Percentiles rank a stretch among this genome's conserved stretches.
Evolutionary conservation across 2,797 vertebrate species (phyloP).

Genomic region (Gymnothorax javanicus): DNA sequence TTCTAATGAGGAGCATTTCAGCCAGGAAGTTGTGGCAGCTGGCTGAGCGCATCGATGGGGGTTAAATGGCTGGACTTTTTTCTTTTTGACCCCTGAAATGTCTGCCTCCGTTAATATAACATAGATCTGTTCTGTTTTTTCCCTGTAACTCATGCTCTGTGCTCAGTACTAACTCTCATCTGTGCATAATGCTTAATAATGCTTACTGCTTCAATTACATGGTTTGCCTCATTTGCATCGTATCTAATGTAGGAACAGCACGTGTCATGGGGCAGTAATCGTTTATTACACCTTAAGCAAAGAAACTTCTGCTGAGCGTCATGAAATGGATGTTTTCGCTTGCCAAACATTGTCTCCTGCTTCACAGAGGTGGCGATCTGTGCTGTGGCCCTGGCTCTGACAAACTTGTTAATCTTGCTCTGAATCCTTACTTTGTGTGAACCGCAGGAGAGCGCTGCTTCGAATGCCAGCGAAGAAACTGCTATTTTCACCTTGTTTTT

Average conservation of each 20-base stretch:
- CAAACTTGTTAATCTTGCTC: background rate
- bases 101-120: background rate
- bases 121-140: background rate
- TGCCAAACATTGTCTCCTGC: background rate
- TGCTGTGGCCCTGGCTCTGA: background rate
- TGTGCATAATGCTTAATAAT: background rate
- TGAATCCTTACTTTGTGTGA: background rate
- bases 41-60: too few relatives aligned
- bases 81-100: too few relatives aligned
- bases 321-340: background rate
- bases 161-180: background rate
- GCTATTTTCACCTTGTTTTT: background rate
- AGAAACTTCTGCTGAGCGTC: background rate
- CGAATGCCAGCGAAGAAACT: background rate
- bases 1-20: too few relatives aligned
- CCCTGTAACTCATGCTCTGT: background rate
- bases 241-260: background rate
- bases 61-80: too few relatives aligned
- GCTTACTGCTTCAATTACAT: background rate
- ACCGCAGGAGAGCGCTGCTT: background rate
- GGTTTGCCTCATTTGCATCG: background rate
- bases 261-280: background rate
- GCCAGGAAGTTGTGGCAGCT: too few relatives aligned
- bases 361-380: background rate
- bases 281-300: background rate